Percentiles rank a stretch among this genome's conserved stretches.
Conservation (phyloP, 2,113 vertebrate species). For the Salvelinus sp. region DNA sequence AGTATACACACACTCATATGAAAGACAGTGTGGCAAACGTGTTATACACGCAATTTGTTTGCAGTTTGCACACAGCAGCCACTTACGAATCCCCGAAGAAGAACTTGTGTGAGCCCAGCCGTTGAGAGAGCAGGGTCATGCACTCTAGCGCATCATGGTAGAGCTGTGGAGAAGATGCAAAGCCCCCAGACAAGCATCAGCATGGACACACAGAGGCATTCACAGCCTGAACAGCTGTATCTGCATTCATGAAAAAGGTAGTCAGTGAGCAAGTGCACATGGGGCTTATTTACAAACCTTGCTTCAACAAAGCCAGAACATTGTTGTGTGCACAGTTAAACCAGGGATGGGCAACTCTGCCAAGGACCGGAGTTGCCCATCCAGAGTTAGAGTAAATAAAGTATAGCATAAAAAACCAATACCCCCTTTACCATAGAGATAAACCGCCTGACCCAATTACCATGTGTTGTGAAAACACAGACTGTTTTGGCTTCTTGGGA, state of each 20-base stretch:
- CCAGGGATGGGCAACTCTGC: too few species aligned
- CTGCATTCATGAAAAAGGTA: neutral
- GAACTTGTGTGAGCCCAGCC: conserved; percentile 87
- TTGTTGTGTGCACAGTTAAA: too few species aligned
- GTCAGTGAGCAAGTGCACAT: neutral
- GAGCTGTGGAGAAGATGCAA: conserved; percentile 68
- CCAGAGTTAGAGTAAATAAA: neutral
- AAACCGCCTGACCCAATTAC: neutral
- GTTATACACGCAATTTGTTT: neutral
- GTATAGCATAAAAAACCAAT: too few species aligned
- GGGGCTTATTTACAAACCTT: too few species aligned
- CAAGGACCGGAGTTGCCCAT: neutral
- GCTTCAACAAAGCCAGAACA: too few species aligned
- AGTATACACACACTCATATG: too few species aligned
- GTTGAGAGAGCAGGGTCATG: conserved; percentile 88
- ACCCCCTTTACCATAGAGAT: neutral
- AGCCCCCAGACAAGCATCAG: neutral
- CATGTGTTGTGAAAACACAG: conserved; percentile 5
- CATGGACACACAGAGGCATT: neutral
- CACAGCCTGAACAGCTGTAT: neutral
- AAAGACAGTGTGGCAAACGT: too few species aligned
- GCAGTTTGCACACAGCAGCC: neutral
- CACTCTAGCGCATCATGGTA: conserved; percentile 88
- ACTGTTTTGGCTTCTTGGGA: neutral
- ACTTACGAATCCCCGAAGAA: conserved; percentile 96